These are phyloP conservation scores for Patella caerulea DNA, from an alignment of 2,888 invertebrate genomes.

Conservation along the genomic window DNA sequence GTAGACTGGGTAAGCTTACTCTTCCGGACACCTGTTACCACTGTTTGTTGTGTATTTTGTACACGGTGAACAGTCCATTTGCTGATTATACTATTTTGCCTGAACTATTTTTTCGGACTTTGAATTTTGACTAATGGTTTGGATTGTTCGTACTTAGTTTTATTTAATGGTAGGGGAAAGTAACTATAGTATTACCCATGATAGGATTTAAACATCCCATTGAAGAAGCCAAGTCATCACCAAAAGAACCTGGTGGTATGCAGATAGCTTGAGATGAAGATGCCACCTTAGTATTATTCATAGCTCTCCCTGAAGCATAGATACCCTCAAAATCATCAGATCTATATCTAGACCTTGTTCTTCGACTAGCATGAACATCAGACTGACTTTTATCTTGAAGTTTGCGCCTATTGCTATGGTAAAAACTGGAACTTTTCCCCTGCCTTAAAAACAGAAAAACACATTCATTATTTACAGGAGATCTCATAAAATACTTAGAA, in stretches of 20 bases:
- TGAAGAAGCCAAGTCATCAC: conserved; percentile 49
- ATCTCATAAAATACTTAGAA: too few species aligned
- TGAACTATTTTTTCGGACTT: too few species aligned
- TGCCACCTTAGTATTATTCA: conserved; percentile 12
- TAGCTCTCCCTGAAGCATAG: neutral
- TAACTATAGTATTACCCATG: conserved; percentile 33
- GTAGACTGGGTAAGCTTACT: too few species aligned
- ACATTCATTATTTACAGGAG: too few species aligned
- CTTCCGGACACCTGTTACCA: too few species aligned
- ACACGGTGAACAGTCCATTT: too few species aligned
- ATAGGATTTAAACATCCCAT: conserved; percentile 40
- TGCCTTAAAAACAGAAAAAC: neutral
- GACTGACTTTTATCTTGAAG: neutral
- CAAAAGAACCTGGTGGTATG: conserved; percentile 39
- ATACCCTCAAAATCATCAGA: conserved; percentile 23
- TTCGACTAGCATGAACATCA: neutral
- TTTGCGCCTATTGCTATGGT: neutral
- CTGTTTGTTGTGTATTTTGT: too few species aligned
- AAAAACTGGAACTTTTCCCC: conserved; percentile 4
- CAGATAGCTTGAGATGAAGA: conserved; percentile 47
- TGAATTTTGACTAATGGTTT: too few species aligned
- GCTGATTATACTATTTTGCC: too few species aligned
- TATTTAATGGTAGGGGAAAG: too few species aligned
- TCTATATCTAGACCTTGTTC: conserved; percentile 1
- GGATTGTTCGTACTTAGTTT: too few species aligned